These are phyloP conservation scores for Acronicta leporina DNA, from an alignment of 2,888 invertebrate genomes.

Conservation along the genomic window DNA sequence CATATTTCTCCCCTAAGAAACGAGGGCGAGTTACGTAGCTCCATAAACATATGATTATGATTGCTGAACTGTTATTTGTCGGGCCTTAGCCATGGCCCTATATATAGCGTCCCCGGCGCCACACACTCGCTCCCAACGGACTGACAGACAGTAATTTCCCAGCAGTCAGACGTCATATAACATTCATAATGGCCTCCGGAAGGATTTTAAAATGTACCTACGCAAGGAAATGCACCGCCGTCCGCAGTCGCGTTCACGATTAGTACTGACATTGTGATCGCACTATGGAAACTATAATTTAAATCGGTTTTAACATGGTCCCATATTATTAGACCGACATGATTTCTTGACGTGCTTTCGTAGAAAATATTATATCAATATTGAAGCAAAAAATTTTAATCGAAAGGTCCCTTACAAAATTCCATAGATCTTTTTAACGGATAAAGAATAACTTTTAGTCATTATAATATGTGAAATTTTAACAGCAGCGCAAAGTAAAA, in stretches of 20 bases:
- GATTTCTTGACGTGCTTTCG: constrained; percentile 39
- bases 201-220: constrained; percentile 66
- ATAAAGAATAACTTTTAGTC: too few species aligned
- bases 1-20: constrained; percentile 8
- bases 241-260: constrained; percentile 49
- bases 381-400: not conserved
- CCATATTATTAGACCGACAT: constrained; percentile 34
- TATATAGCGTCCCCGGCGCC: constrained; percentile 52
- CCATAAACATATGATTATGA: constrained; percentile 52
- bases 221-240: constrained; percentile 62
- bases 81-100: constrained; percentile 38
- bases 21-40: constrained; percentile 37
- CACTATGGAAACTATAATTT: constrained; percentile 49
- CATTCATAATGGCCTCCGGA: constrained; percentile 69
- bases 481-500: constrained; percentile 16
- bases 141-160: constrained; percentile 60
- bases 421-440: too few species aligned
- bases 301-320: constrained; percentile 41
- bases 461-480: constrained; percentile 10
- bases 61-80: constrained; percentile 40
- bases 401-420: too few species aligned
- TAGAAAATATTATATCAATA: constrained; percentile 4
- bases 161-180: constrained; percentile 63
- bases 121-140: constrained; percentile 41
- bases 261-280: constrained; percentile 45